Conservation (phyloP, 2,113 vertebrate genomes). For the Orthonyx spaldingii region DNA sequence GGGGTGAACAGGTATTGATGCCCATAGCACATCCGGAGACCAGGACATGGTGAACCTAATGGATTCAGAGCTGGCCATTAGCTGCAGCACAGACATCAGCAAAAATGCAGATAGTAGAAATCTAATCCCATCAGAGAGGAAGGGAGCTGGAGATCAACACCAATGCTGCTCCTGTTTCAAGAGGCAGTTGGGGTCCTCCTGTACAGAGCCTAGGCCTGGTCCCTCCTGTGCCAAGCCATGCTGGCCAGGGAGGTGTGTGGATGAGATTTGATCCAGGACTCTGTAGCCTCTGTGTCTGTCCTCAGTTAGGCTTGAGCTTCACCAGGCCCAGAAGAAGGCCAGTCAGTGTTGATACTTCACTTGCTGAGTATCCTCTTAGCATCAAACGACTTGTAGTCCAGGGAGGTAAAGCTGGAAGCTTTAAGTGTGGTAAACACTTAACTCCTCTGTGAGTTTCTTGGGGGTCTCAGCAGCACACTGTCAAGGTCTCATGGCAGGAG, state of each 20-base stretch:
- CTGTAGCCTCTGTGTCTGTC: background rate
- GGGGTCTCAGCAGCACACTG: background rate
- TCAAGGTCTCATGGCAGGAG: background rate
- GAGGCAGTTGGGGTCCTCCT: background rate
- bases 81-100: slow-evolving; percentile 16
- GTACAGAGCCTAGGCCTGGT: background rate
- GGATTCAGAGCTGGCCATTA: slow-evolving; percentile 21
- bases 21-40: background rate
- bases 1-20: background rate
- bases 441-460: background rate
- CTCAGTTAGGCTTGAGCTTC: background rate
- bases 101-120: slow-evolving; percentile 35
- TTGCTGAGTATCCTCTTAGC: background rate
- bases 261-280: background rate
- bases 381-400: background rate
- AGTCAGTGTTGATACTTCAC: background rate
- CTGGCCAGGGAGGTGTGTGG: accelerated
- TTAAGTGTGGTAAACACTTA: background rate
- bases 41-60: background rate
- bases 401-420: background rate
- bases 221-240: background rate
- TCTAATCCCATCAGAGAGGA: background rate
- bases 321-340: background rate
- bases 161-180: background rate
- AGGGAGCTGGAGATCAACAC: background rate